These are phyloP conservation scores for Megamerina dolium DNA, from an alignment of 2,888 invertebrate species.

Conservation along the genomic window DNA sequence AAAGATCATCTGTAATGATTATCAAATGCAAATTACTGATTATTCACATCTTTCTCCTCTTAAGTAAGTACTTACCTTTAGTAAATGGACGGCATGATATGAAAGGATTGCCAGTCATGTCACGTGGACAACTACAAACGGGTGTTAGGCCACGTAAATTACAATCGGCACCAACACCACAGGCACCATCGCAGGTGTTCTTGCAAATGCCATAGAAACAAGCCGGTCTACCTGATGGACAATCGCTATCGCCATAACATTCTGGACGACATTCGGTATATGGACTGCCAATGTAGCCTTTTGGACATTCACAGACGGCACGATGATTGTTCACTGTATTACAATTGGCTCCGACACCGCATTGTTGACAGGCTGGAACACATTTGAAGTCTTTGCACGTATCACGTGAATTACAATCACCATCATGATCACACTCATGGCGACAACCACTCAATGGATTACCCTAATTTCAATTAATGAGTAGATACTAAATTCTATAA, in stretches of 20 bases:
- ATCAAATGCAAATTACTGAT: background rate
- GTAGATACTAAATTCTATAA: too few species aligned
- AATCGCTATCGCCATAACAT: constrained; percentile 72
- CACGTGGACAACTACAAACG: constrained; percentile 77
- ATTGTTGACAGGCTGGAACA: constrained; percentile 67
- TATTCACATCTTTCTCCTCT: too few species aligned
- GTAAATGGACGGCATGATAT: constrained; percentile 73
- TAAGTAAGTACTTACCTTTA: constrained; percentile 60
- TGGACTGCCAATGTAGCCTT: constrained; percentile 75
- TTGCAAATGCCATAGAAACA: constrained; percentile 77
- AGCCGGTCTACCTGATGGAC: constrained; percentile 69
- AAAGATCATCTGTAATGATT: constrained; percentile 62
- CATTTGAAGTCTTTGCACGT: constrained; percentile 70
- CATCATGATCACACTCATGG: constrained; percentile 75
- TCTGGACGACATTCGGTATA: constrained; percentile 72
- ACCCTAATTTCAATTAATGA: constrained; percentile 53
- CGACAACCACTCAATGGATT: constrained; percentile 72
- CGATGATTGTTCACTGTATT: constrained; percentile 67
- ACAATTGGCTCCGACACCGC: constrained; percentile 74
- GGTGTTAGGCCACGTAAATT: constrained; percentile 68
- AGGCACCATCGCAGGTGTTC: constrained; percentile 76
- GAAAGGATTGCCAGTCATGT: constrained; percentile 85
- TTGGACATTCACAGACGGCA: constrained; percentile 73
- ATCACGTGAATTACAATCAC: constrained; percentile 64
- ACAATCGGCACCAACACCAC: constrained; percentile 75